phyloP scores from a whole-genome alignment of 2,113 vertebrate species.

The Semicossyphus pulcher region DNA sequence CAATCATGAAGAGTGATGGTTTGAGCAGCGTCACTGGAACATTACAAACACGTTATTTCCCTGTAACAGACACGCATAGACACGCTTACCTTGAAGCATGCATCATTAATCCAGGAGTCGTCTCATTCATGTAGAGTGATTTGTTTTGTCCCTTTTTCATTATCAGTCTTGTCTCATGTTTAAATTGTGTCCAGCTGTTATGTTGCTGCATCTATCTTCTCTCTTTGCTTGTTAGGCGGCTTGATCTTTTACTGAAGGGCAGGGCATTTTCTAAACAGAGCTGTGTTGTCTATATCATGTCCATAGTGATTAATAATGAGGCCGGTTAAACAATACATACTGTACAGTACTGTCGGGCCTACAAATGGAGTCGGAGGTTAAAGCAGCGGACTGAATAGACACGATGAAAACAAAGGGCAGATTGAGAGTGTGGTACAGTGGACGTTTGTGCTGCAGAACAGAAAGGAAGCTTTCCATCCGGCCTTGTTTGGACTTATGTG shows the following conservation, averaged over 20 bases:
- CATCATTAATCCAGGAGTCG: slow-evolving; percentile 55
- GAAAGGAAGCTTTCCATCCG: slow-evolving; percentile 76
- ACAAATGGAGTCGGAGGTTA: slow-evolving; percentile 55
- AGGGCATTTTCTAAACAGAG: slow-evolving; percentile 20
- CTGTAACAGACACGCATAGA: background rate
- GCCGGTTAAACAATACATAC: slow-evolving; percentile 67
- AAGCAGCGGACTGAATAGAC: slow-evolving; percentile 68
- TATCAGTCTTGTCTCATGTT: slow-evolving; percentile 47
- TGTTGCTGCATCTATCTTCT: slow-evolving; percentile 39
- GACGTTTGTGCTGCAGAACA: slow-evolving; percentile 68
- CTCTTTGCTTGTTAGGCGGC: background rate
- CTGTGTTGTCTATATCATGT: slow-evolving; percentile 52
- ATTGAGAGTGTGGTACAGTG: slow-evolving; percentile 80
- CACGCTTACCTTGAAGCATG: slow-evolving; percentile 39
- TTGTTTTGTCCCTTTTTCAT: slow-evolving; percentile 48
- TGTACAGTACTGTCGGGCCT: slow-evolving; percentile 44
- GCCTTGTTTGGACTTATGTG: slow-evolving; percentile 54
- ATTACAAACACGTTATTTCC: slow-evolving; percentile 7
- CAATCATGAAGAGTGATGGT: slow-evolving; percentile 29
- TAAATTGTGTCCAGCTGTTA: slow-evolving; percentile 19
- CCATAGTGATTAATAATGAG: slow-evolving; percentile 56
- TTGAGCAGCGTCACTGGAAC: slow-evolving; percentile 12
- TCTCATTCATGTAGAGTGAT: slow-evolving; percentile 26
- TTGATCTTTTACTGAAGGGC: slow-evolving; percentile 29
- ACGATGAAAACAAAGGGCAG: slow-evolving; percentile 83